phyloP scores from a whole-genome alignment of 2,888 invertebrate genomes.

The Drosophila melanosoma region DNA sequence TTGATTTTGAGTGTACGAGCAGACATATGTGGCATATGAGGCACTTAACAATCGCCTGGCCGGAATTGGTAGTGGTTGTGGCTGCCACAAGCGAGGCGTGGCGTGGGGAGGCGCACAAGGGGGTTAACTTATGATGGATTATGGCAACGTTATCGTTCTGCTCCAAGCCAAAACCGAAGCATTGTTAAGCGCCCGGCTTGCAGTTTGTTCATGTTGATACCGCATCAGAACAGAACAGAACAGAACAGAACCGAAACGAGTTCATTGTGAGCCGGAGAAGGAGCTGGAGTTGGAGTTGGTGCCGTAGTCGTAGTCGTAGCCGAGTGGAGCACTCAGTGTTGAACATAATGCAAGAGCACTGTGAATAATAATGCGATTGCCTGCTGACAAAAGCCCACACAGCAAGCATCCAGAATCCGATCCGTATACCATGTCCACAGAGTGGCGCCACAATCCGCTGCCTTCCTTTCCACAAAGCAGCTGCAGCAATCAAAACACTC shows the following conservation, averaged over 20 bases:
- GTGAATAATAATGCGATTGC: conserved; percentile 77
- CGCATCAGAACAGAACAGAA: conserved; percentile 3
- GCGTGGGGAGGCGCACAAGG: background rate
- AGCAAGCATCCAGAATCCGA: conserved; percentile 12
- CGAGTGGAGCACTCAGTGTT: conserved; percentile 46
- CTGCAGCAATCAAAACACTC: conserved; percentile 49
- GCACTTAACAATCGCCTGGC: conserved; percentile 45
- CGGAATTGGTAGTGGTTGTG: conserved; percentile 10
- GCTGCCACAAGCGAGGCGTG: conserved; percentile 2
- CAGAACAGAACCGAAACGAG: background rate
- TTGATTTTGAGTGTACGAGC: conserved; percentile 1
- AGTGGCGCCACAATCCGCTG: background rate
- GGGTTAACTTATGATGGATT: conserved; percentile 80
- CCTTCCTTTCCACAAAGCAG: conserved; percentile 28
- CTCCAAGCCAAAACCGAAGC: conserved; percentile 25
- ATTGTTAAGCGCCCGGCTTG: conserved; percentile 45
- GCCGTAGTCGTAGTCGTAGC: background rate
- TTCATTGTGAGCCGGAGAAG: background rate
- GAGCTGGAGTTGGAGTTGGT: background rate
- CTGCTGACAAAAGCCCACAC: conserved; percentile 40
- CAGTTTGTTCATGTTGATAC: conserved; percentile 43
- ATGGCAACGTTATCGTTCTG: conserved; percentile 58
- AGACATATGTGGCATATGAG: conserved; percentile 1
- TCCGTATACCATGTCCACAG: background rate
- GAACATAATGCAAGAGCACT: conserved; percentile 53